Evolutionary conservation across 2,797 vertebrate genomes (phyloP), one percentile per base, ranked within the genome.

Genomic region (Nasua narica): DNA sequence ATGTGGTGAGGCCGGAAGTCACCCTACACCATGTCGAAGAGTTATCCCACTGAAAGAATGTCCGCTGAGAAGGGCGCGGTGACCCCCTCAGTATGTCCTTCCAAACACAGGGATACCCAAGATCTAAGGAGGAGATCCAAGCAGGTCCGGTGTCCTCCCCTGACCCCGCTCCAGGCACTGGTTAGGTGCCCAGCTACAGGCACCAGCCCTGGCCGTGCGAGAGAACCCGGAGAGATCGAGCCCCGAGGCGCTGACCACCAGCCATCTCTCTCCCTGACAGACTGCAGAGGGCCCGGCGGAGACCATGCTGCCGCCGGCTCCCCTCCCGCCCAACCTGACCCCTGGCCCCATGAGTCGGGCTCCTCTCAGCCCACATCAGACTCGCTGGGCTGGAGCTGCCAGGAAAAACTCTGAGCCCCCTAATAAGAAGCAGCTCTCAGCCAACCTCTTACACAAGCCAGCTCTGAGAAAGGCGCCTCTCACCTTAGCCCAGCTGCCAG

Each of bases 401-500:
- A 96, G 92, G 77, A 65, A 96, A 78, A 96, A 77, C 91, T 96
- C 70, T n/a, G 70, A 82, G 37, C 79, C 50, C 65, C 84, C 79
- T 60, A 54, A 52, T 35, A 81, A 95, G 83, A 77, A 65, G 60
- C 25, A 90, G 70, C 37, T 10, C 74, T 78, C 29, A 18, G 82
- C 77, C 96, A 97, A 16, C 25, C n/a, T 74, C 72, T 96, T 93
- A 65, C 1, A 54, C 72, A 92, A 96, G 27, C n/a, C 46, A 40
- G 37, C 46, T 69, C 78, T 46, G 56, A 86, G 72, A 86, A 78
- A 69, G 32, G 54, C 13, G 19, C 52, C 69, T 60, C 72, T 91
- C 86, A 54, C 60, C 74, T 92, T 46, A 74, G 56, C 70, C 83
- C 81, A 74, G 19, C 21, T 54, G 54, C 77, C 3, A 14, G 37